These are phyloP conservation scores for Myrmecophaga tridactyla DNA, from an alignment of 2,113 vertebrate species.

Conservation along the genomic window DNA sequence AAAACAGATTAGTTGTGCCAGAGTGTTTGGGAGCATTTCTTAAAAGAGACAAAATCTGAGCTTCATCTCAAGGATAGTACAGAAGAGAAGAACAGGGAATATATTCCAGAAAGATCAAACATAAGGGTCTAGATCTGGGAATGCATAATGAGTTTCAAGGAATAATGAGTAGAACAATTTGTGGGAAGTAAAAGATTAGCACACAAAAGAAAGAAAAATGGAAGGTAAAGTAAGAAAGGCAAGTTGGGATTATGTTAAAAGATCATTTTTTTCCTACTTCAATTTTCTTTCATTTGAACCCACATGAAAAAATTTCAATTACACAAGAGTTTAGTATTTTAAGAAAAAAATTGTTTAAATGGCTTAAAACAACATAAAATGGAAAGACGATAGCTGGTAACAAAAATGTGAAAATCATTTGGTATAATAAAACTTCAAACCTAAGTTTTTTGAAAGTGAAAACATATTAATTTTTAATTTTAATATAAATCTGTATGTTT, in stretches of 20 bases:
- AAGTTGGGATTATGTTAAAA: background rate
- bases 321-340: background rate
- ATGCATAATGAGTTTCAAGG: background rate
- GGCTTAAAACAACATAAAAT: background rate
- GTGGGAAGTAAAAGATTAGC: background rate
- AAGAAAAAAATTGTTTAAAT: background rate
- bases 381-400: constrained; percentile 15
- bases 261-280: background rate
- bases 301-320: too few relatives aligned
- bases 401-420: constrained; percentile 16
- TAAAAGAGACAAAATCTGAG: background rate
- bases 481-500: background rate
- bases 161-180: background rate
- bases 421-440: background rate
- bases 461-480: background rate
- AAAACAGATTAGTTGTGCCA: background rate
- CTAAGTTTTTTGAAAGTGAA: constrained; percentile 6
- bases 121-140: background rate
- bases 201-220: background rate
- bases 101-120: background rate
- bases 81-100: background rate
- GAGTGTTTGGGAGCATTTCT: background rate
- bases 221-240: background rate
- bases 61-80: background rate
- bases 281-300: too few relatives aligned